A percentile compares a stretch with the other conserved stretches of the same genome.
These are phyloP conservation scores for Amblyjoppa fuscipennis DNA, from an alignment of 2,888 invertebrate genomes.

Conservation along the genomic window DNA sequence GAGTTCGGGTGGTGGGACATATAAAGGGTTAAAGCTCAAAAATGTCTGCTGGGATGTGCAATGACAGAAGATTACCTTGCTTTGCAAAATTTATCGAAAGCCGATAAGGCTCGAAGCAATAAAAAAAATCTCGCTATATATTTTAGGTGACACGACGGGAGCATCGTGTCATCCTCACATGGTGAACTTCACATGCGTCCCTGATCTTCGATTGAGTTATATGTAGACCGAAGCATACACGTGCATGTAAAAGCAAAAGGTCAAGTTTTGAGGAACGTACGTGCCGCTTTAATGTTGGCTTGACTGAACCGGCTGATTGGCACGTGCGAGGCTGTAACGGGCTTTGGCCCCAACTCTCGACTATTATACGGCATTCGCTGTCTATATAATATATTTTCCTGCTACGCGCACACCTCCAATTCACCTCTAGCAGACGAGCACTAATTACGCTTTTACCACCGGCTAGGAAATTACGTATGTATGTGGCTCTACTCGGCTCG, in stretches of 20 bases:
- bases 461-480: conserved; percentile 65
- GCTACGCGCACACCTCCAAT: conserved; percentile 31
- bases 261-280: conserved; percentile 26
- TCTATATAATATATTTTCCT: conserved; percentile 28
- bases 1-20: too few relatives aligned
- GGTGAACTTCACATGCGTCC: neutral
- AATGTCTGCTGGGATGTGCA: too few relatives aligned
- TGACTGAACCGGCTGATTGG: conserved; percentile 48
- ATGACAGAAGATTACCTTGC: too few relatives aligned
- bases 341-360: conserved; percentile 29
- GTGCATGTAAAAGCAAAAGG: neutral
- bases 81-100: too few relatives aligned
- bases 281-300: conserved; percentile 59
- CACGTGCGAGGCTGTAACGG: conserved; percentile 31
- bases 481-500: conserved; percentile 51
- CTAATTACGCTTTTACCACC: conserved; percentile 72
- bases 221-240: neutral
- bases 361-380: conserved; percentile 33
- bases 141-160: neutral
- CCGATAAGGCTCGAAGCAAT: too few relatives aligned
- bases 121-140: too few relatives aligned
- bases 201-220: neutral
- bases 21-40: too few relatives aligned
- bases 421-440: conserved; percentile 56
- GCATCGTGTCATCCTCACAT: too few relatives aligned